These are phyloP conservation scores for Hycleus phaleratus DNA, from an alignment of 1,140 invertebrate species.

Conservation along the genomic window DNA sequence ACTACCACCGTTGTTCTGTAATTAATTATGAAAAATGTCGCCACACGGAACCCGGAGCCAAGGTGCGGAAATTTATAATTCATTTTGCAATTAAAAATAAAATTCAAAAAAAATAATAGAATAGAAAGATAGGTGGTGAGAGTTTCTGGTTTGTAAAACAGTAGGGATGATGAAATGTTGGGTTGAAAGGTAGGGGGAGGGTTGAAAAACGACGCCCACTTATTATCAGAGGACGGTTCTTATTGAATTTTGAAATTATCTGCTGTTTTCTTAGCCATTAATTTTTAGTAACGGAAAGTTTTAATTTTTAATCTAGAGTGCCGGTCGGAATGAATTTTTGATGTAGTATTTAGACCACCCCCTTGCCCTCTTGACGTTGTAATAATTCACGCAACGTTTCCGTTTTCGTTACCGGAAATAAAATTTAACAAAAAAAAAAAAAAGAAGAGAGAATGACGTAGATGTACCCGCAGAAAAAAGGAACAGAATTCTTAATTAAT, in stretches of 20 bases:
- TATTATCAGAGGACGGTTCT: slow-evolving; percentile 28
- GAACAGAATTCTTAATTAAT: no score
- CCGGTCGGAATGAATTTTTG: slow-evolving; percentile 35
- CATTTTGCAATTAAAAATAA: slow-evolving; percentile 27
- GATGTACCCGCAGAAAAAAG: no score
- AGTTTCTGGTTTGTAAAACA: no score
- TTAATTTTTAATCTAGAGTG: slow-evolving; percentile 38
- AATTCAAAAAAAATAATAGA: slow-evolving; percentile 16
- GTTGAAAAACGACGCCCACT: slow-evolving; percentile 12
- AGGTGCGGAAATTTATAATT: slow-evolving; percentile 31
- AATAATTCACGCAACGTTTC: no score
- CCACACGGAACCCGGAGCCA: slow-evolving; percentile 16
- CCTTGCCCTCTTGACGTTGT: no score
- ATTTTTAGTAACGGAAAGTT: slow-evolving; percentile 36
- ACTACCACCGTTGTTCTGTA: neutral
- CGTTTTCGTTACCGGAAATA: no score
- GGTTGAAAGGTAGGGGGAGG: slow-evolving; percentile 2
- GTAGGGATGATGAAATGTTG: neutral
- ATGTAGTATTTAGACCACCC: slow-evolving; percentile 22
- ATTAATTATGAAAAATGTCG: slow-evolving; percentile 28
- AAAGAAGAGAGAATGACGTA: no score
- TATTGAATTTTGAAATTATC: slow-evolving; percentile 38
- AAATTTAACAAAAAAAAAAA: no score
- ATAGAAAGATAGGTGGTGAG: slow-evolving; percentile 11
- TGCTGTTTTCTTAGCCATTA: slow-evolving; percentile 39